Base-by-base conservation (phyloP, 2,113 vertebrate genomes). In the Melospiza georgiana region DNA sequence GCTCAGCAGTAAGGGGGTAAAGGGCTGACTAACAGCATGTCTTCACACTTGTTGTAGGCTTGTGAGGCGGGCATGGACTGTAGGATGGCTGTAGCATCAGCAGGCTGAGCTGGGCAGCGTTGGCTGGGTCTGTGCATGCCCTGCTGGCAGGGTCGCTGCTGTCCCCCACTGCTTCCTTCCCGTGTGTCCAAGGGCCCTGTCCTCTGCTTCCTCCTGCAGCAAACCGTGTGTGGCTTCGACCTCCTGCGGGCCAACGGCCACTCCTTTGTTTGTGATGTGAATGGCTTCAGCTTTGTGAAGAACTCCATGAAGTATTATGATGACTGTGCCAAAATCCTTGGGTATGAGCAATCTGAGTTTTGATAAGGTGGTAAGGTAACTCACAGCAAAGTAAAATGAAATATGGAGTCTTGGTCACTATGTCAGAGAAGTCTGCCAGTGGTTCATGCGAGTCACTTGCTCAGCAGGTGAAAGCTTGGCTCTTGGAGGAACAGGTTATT, bases 231-330 rank as follows among this genome's bases (percentile, higher is more conserved):
- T 21, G 99, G 99, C 35, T 99, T 99, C 21, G 99, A 99, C 96
- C 98, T 99, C 18, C 98, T 99, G 78, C 98, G 99, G 76, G 99
- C 99, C 58, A 99, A 99, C 0, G 99, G 99, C 44, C 99, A 99
- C 97, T 99, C 99, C 2, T 99, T 99, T 24, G 99, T 99, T 57
- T 99, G 99, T 4, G 99, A 99, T 3, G 99, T 99, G 95, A 99
- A 99, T 0, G 99, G 99, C 66, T 99, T 99, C 98, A 99, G 99
- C 88, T 99, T 99, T 65, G 99, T 99, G 95, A 99, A 99, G 98
- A 99, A 99, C 96, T 99, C 99, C 0, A 99, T 99, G 99, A 99
- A 99, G 97, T 99, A 99, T 89, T 99, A 99, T 0, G 99, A 99
- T 35, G 99, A 99, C 97, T 99, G 99, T 96, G 99, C 99, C 97